Conservation (phyloP, 2,888 invertebrate genomes). For the Panzeria rudis region DNA sequence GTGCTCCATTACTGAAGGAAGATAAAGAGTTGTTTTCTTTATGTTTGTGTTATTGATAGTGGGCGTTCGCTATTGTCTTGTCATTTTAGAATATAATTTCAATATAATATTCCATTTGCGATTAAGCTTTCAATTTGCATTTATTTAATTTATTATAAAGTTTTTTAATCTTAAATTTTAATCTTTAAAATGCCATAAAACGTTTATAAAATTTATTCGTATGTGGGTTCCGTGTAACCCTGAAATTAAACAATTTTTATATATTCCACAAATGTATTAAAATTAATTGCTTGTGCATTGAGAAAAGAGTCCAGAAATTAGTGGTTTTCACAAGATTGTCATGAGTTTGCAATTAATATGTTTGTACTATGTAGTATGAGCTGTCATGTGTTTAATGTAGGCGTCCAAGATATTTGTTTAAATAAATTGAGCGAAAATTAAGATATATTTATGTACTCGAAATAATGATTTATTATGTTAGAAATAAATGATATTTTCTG, state of each 20-base stretch:
- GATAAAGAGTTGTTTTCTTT: not conserved
- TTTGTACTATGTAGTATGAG: not conserved
- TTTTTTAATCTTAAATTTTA: constrained; percentile 4
- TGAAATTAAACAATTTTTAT: constrained; percentile 35
- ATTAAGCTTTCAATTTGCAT: constrained; percentile 26
- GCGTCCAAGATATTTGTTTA: constrained; percentile 38
- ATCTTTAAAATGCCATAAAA: not conserved
- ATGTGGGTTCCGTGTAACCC: constrained; percentile 45
- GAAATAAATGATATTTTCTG: not conserved
- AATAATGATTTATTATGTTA: constrained; percentile 50
- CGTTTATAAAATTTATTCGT: not conserved
- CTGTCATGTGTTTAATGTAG: constrained; percentile 14
- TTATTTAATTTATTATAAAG: constrained; percentile 34
- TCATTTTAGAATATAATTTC: not conserved
- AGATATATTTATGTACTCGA: constrained; percentile 17
- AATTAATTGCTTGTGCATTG: constrained; percentile 34
- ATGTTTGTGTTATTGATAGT: constrained; percentile 21
- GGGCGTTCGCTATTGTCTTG: constrained; percentile 30
- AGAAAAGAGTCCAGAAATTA: constrained; percentile 32
- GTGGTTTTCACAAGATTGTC: constrained; percentile 29
- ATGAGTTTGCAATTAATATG: constrained; percentile 23
- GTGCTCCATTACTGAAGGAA: not conserved
- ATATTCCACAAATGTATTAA: constrained; percentile 9
- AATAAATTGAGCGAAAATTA: constrained; percentile 2
- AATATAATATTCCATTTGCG: not conserved